A percentile compares a stretch with the other conserved stretches of the same genome.
Conservation (phyloP, 2,113 vertebrate species). For the Grammomys surdaster region DNA sequence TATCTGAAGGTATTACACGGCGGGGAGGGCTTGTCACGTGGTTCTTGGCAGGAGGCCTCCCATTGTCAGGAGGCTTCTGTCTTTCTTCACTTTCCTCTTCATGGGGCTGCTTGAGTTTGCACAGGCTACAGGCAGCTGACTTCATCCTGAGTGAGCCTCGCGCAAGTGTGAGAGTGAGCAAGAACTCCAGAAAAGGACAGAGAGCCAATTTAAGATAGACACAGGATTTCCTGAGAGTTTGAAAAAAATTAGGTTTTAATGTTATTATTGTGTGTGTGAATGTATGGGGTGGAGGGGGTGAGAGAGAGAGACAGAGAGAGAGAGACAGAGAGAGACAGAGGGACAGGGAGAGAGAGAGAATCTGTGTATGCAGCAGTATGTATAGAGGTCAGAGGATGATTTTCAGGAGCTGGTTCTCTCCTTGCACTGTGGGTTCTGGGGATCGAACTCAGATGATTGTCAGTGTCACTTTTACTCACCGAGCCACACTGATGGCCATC, state of each 20-base stretch:
- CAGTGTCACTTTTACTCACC: background rate
- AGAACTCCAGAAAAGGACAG: background rate
- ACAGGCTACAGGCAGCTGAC: background rate
- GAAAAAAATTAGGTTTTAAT: background rate
- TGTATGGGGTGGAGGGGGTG: background rate
- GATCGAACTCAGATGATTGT: no score
- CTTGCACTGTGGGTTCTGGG: background rate
- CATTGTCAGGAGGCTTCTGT: background rate
- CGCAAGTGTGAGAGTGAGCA: background rate
- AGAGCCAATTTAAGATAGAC: background rate
- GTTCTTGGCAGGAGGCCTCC: background rate
- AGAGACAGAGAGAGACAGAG: background rate
- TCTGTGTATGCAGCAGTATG: rapidly evolving
- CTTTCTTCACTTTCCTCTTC: background rate
- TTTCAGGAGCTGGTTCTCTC: background rate
- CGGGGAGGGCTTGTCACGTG: background rate
- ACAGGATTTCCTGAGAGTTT: no score
- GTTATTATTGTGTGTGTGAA: background rate
- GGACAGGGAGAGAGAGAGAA: background rate
- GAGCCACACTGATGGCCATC: background rate
- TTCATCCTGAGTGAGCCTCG: background rate
- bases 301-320: background rate
- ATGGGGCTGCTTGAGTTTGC: background rate
- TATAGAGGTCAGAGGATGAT: background rate
- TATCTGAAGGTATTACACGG: background rate